Evolutionary conservation across 1,140 invertebrate genomes (phyloP).

Genomic region (Anastrepha ludens): DNA sequence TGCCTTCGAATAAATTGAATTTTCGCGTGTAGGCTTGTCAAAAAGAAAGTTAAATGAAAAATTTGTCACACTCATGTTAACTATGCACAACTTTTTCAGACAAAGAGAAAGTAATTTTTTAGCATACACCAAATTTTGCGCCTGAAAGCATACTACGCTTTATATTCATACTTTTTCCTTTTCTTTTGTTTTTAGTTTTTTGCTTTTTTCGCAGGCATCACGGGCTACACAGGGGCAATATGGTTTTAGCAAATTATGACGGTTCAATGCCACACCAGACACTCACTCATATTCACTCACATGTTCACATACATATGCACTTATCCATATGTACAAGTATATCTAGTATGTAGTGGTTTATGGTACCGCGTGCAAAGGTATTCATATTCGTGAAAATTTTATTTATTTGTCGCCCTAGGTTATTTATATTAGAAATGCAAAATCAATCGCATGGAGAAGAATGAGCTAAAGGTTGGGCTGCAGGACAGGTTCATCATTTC

Average conservation of each 20-base stretch:
- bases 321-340: neutral
- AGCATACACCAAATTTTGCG: neutral
- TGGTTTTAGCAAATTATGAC: neutral
- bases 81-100: neutral
- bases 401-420: constrained; percentile 3
- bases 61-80: constrained; percentile 1
- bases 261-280: neutral
- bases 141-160: neutral
- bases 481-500: neutral
- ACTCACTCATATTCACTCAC: too few relatives aligned
- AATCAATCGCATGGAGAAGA: constrained; percentile 21
- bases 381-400: neutral
- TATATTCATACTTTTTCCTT: neutral
- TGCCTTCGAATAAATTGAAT: too few relatives aligned
- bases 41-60: constrained; percentile 10
- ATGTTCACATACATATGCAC: neutral
- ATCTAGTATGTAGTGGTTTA: neutral
- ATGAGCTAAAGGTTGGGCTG: neutral
- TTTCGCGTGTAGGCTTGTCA: neutral
- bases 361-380: neutral
- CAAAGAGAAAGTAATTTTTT: neutral
- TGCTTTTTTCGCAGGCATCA: too few relatives aligned
- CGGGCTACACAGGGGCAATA: neutral
- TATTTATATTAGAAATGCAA: constrained; percentile 34
- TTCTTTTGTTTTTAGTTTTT: neutral